Evolutionary conservation across 2,113 vertebrate genomes (phyloP), one percentile per base, ranked within the genome.

Genomic region (Elephantulus edwardii): DNA sequence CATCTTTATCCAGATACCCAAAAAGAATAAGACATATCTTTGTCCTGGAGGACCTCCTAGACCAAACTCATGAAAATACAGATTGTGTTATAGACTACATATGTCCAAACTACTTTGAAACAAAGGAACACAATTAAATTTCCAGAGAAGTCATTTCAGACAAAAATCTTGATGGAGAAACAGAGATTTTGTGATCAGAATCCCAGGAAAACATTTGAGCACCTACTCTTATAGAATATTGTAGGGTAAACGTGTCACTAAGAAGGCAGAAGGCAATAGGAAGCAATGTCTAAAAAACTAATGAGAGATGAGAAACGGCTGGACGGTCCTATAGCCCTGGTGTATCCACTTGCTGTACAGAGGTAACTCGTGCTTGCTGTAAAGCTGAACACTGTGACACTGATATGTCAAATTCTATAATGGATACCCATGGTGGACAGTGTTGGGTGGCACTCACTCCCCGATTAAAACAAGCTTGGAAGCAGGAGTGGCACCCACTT

Each of bases 41-140:
- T 72, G 48, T 28, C 66, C 58, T 90, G 64, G 40, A 77, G 50
- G 90, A 89, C 9, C 14, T 90, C 60, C 77, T 3, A 74, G 10
- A 30, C 3, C 10, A 92, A 82, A 74, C 33, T 88, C 66, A 74
- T 81, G 81, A 94, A 89, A 62, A 81, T 50, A 83, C 60, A 76
- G 56, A 46, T n/a, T 80, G 33, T 28, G 20, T 48, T 77, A 50
- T 28, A 83, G 77, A 38, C 60, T 77, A 62, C 58, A 62, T 35
- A 33, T 14, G 22, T 76, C 77, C 85, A 75, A 48, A 72, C 14
- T 30, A 19, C 60, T 74, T 46, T 42, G 40, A 88, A 92, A 35
- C 28, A 54, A 26, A 78, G n/a, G 8, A 19, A 76, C 46, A 76
- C 33, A 50, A 42, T 80, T 80, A 89, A 24, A 60, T 60, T 60